phyloP scores from a whole-genome alignment of 2,113 vertebrate species.

The Columba janthina region DNA sequence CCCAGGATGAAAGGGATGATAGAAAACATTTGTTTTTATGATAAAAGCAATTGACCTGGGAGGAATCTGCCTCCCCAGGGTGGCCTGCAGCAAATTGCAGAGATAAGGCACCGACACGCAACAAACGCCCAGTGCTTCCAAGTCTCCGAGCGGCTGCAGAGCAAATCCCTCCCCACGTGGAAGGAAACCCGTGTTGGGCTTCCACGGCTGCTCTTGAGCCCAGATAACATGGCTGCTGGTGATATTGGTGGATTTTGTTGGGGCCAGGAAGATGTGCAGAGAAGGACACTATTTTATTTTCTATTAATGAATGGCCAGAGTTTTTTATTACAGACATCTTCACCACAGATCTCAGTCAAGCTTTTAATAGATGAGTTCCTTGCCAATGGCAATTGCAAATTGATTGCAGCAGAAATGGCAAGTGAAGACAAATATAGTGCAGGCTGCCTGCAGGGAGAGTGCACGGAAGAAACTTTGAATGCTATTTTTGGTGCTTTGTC shows the following conservation, averaged over 20 bases:
- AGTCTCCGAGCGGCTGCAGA: background rate
- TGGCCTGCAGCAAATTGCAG: background rate
- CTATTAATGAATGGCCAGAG: background rate
- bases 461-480: background rate
- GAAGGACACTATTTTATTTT: background rate
- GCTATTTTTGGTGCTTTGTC: constrained; percentile 59
- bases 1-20: background rate
- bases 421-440: constrained; percentile 67
- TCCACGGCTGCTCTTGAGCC: background rate
- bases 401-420: constrained; percentile 68
- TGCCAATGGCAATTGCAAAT: constrained; percentile 18
- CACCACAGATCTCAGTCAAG: background rate
- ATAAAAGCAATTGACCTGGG: constrained; percentile 14
- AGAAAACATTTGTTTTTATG: constrained; percentile 35
- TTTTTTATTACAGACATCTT: constrained; percentile 39
- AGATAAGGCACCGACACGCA: background rate
- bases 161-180: background rate
- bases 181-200: background rate
- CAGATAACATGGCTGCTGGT: accelerated
- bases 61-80: background rate
- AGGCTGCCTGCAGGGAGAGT: constrained; percentile 51
- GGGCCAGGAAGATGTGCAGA: background rate
- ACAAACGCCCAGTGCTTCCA: background rate
- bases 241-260: background rate
- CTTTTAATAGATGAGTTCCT: constrained; percentile 62